Evolutionary conservation across 2,888 invertebrate species (phyloP).

Genomic region (Agonopterix arenella): DNA sequence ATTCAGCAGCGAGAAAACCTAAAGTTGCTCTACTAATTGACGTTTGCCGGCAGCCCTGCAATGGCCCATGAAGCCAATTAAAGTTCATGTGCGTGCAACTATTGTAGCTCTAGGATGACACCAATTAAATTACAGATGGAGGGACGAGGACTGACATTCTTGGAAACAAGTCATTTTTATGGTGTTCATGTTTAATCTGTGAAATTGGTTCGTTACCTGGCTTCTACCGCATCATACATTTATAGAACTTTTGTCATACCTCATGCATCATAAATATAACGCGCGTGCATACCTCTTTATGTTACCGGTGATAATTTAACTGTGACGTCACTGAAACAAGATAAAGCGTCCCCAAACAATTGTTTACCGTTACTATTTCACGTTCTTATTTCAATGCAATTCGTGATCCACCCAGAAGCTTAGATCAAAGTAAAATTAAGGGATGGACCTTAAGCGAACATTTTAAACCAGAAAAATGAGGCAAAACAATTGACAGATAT

Average conservation of each 20-base stretch:
- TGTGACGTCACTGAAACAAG: constrained; percentile 41
- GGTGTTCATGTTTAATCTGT: no score
- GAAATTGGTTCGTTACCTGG: not conserved
- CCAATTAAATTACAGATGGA: not conserved
- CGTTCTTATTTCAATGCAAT: no score
- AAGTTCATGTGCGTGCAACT: not conserved
- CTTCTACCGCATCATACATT: not conserved
- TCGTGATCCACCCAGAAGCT: no score
- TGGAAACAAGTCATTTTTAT: no score
- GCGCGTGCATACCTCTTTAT: constrained; percentile 64
- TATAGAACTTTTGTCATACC: not conserved
- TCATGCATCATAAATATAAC: constrained; percentile 2
- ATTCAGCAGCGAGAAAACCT: no score
- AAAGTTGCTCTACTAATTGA: no score
- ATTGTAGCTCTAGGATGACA: not conserved
- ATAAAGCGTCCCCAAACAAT: no score
- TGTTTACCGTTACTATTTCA: not conserved
- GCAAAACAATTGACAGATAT: no score
- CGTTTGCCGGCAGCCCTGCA: not conserved
- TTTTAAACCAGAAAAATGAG: no score
- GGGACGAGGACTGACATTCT: no score
- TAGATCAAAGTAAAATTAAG: no score
- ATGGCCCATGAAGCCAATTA: not conserved
- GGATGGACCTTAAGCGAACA: no score
- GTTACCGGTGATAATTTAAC: constrained; percentile 56